Evolutionary conservation across 1,140 invertebrate species (phyloP), one percentile per base, ranked within the genome.

Genomic region (Physella acuta): DNA sequence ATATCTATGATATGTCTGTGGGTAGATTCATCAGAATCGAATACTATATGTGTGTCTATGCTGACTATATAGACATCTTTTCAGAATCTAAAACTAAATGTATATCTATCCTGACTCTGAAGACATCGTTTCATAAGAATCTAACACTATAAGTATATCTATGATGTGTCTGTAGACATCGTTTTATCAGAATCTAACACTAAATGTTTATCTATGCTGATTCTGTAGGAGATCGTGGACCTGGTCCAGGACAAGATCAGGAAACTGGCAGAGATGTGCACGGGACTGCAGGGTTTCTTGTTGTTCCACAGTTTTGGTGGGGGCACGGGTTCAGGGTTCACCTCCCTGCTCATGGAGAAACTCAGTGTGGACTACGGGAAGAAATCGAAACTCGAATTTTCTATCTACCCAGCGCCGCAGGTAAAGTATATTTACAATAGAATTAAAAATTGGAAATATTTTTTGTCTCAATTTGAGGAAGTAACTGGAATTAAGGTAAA

Each of bases 311-410:
- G 62, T 26, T 75, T 70, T 70, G 81, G 80, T 59, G 93, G 94
- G 53, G 92, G 92, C 51, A 94, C 93, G 70, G 93, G 93, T 16
- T 93, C 92, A 20, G 93, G 93, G 11, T 94, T 94, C 85, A 92
- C 92, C 11, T 93, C 93, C 0, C 86, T 94, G 58, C 87, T 94
- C 51, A 94, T 94, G 93, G 93, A 94, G 85, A 87, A 92, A 71
- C 88, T 94, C n/a, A 94, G 86, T 93, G 90, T 92, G 71, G 76
- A 78, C 39, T 77, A 75, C 66, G 94, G 59, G 2, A 61, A 61
- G 28, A 61, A 61, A 28, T 61, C 59, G 1, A 61, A 61, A 24
- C 36, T 61, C 31, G 71, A 76, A 58, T 76, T 76, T 49, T 71
- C 75, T 0, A 71, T 76, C 16, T 82, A 82, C 59, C 82, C 82